These are phyloP conservation scores for Scolopax mira DNA, from an alignment of 2,113 vertebrate genomes.

Conservation along the genomic window DNA sequence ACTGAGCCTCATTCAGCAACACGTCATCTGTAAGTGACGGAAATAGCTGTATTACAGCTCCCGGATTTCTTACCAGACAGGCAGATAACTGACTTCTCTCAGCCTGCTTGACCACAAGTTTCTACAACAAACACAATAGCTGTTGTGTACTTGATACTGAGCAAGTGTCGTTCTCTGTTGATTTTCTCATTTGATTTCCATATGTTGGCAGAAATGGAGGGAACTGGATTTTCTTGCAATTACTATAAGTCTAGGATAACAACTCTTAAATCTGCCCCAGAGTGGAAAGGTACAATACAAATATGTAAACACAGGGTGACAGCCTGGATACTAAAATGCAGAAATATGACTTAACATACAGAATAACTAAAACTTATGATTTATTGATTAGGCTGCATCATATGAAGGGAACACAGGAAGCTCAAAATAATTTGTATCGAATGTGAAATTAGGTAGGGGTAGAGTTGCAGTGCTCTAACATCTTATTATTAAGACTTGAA, in stretches of 20 bases:
- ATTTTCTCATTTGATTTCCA: slow-evolving; percentile 57
- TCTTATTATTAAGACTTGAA: slow-evolving; percentile 1
- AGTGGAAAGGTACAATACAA: not conserved
- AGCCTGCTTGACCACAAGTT: slow-evolving; percentile 11
- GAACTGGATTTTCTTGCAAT: slow-evolving; percentile 57
- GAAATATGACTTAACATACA: not conserved
- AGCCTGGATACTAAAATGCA: not conserved
- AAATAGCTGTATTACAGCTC: not conserved
- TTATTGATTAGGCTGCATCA: not conserved
- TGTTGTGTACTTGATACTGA: not conserved
- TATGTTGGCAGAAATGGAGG: slow-evolving; percentile 58
- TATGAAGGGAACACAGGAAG: not conserved
- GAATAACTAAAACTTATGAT: not conserved
- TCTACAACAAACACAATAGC: slow-evolving; percentile 34
- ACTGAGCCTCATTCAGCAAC: not conserved
- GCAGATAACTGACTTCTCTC: not conserved
- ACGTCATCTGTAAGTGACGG: not conserved
- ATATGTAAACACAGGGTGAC: not conserved
- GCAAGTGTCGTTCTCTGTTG: slow-evolving; percentile 23
- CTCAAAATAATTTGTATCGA: not conserved
- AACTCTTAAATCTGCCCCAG: slow-evolving; percentile 14
- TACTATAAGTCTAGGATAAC: slow-evolving; percentile 41
- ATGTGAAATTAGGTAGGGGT: not conserved
- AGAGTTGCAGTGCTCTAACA: not conserved
- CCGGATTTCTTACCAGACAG: not conserved